Conservation (phyloP, 2,797 vertebrate genomes). For the Rhinoraja longicauda region DNA sequence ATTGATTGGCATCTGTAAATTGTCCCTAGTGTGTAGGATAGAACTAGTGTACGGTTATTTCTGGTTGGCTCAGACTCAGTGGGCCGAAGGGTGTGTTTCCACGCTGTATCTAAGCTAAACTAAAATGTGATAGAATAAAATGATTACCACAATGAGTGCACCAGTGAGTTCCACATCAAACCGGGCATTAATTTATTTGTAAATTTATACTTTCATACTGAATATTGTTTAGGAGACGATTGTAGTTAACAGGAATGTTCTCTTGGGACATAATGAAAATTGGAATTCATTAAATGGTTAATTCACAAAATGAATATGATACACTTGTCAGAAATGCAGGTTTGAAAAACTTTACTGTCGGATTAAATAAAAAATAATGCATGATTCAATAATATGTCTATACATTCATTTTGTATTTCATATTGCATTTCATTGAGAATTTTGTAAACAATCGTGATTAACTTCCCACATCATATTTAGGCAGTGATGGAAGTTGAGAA, state of each 20-base stretch:
- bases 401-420: background rate
- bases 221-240: background rate
- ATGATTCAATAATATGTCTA: background rate
- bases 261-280: background rate
- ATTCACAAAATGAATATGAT: background rate
- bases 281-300: background rate
- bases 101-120: no score
- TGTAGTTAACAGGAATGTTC: background rate
- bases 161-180: background rate
- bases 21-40: no score
- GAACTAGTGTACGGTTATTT: no score
- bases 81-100: no score
- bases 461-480: constrained; percentile 53
- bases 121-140: background rate
- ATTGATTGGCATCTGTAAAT: no score
- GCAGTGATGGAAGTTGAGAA: constrained; percentile 97
- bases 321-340: background rate
- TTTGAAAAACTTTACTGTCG: background rate
- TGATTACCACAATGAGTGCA: background rate
- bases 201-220: background rate
- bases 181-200: background rate
- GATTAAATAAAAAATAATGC: background rate
- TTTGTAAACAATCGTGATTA: background rate
- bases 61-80: no score
- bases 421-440: constrained; percentile 19